Base-by-base conservation (phyloP, 2,888 invertebrate genomes). In the Allolobophora icterica region DNA sequence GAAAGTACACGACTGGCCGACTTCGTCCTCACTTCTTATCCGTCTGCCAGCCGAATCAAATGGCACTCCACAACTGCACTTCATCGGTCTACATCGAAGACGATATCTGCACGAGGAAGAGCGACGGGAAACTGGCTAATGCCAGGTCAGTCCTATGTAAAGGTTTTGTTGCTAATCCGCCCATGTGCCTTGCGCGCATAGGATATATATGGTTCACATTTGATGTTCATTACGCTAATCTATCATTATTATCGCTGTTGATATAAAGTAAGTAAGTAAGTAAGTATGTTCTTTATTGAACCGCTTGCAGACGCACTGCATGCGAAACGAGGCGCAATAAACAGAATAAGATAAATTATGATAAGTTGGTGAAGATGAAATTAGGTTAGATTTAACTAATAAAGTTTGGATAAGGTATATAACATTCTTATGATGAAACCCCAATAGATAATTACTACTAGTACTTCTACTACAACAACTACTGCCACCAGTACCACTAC, bases 11-110 rank as follows among this genome's bases (percentile, higher is more conserved):
- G 30, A 97, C 99, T 93, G 99, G 99, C 89, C 96, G 98, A 91
- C 96, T 99, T 93, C 96, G 99, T 93, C 99, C 99, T 83, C 98
- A 99, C 90, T 99, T 99, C 96, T 97, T 98, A 94, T 96, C 96
- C 93, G 97, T 99, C 0, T 99, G 99, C 94, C 96, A 96, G 91
- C 99, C 99, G 6, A 92, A 95, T 84, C 94, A 90, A 83, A 35
- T 33, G 33, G 45, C 84, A 15, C 90, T 94, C 84, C 92, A 92
- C 91, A 93, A 93, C 90, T 92, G 92, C 8, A 71, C 71, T 71
- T 71, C 71, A 71, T 71, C 71, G 35, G 19, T 35, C 35, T 91
- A 91, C 45, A 89, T 91, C 35, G 83, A 89, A n/a, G 40, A 71
- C n/a, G 35, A 89, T 38, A 38, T n/a, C 30, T 91, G 91, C 52